Conservation (phyloP, 2,888 invertebrate genomes). For the Slavum lentiscoides region DNA sequence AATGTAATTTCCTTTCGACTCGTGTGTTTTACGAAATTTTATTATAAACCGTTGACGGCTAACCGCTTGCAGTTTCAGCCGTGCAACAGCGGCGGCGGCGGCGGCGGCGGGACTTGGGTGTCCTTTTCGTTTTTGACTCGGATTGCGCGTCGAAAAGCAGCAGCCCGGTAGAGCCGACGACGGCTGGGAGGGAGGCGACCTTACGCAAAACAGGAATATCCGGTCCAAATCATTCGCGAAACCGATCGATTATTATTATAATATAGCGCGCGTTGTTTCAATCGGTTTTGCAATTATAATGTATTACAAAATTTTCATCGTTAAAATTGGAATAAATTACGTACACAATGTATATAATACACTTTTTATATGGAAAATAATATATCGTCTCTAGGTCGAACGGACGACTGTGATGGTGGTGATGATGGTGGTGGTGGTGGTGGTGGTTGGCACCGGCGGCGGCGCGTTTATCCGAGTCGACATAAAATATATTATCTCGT, state of each 20-base stretch:
- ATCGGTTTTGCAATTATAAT: slow-evolving; percentile 15
- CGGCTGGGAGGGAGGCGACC: not conserved
- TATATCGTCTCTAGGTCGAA: slow-evolving; percentile 38
- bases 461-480: not conserved
- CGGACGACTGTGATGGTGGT: no score
- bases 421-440: no score
- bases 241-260: not conserved
- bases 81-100: no score
- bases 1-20: slow-evolving; percentile 5
- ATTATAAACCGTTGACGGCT: slow-evolving; percentile 9
- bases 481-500: no score
- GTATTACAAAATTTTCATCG: no score
- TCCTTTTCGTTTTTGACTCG: slow-evolving; percentile 20
- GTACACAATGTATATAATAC: no score
- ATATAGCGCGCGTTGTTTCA: not conserved
- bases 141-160: not conserved
- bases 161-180: no score
- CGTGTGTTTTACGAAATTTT: no score
- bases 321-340: not conserved
- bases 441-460: not conserved
- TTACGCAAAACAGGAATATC: slow-evolving; percentile 41
- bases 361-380: no score
- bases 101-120: not conserved
- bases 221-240: slow-evolving; percentile 16
- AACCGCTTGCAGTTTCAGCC: slow-evolving; percentile 26